Base-by-base conservation (phyloP, 2,113 vertebrate species). In the Rhinolophus sinicus region DNA sequence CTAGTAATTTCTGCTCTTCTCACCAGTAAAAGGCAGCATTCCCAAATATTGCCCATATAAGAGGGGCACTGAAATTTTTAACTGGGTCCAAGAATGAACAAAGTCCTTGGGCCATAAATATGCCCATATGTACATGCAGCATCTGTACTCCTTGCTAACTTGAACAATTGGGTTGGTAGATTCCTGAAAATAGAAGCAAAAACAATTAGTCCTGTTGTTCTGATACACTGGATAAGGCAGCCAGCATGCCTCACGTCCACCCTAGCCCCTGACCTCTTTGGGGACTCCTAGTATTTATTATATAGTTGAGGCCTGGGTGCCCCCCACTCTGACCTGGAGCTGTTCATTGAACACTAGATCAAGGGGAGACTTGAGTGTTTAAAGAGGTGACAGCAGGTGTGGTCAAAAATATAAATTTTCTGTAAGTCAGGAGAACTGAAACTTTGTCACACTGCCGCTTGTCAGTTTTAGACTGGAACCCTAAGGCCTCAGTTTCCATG, bases 161-260 rank as follows among this genome's bases (percentile, higher is more conserved):
- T 87, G 54, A 67, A n/a, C 33, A 58, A 7, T 47, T 52, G 58
- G 58, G n/a, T 38, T 47, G 52, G 80, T 50, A 35, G 30, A 65
- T 64, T 90, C 72, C 47, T 88, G 21, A 85, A 96, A 84, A 70
- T 30, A 60, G 88, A 92, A 91, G 78, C 19, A 67, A 38, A 50
- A 76, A 35, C 7, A 33, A 21, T 69, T 40, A 14, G 30, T 44
- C n/a, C 7, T 2, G 4, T 38, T 80, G 52, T 83, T 86, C 69
- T 8, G 15, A n/a, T 75, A 70, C 75, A 60, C 26, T 38, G 47
- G 9, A 14, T 69, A 21, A 60, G 60, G 38, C 38, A 11, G 13
- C 38, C 18, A 56, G 1, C 40, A 58, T 2, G 18, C n/a, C 85
- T 69, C 6, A 26, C 11, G 15, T 14, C 33, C 18, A 10, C 9